Conservation (phyloP, 1,140 invertebrate genomes). For the Littorina saxatilis region DNA sequence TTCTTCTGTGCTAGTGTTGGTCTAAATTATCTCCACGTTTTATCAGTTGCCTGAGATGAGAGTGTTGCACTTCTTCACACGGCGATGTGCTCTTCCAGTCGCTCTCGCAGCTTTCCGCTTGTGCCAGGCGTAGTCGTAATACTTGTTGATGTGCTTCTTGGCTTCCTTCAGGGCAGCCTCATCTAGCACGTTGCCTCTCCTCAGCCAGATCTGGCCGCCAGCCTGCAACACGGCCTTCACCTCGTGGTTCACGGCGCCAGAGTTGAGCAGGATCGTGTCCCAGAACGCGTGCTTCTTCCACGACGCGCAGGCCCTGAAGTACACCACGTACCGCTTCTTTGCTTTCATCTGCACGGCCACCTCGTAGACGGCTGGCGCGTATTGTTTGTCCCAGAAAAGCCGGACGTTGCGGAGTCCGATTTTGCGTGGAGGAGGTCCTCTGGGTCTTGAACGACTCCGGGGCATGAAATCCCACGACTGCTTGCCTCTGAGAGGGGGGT, state of each 20-base stretch:
- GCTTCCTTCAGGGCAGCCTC: not conserved
- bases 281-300: not conserved
- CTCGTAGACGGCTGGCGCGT: constrained; percentile 23
- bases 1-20: not conserved
- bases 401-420: constrained; percentile 4
- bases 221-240: not conserved
- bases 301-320: not conserved
- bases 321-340: not conserved
- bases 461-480: not conserved
- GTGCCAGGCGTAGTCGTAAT: constrained; percentile 29
- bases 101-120: not conserved
- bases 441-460: not conserved
- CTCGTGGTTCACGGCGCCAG: not conserved
- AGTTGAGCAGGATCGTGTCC: constrained; percentile 28
- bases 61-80: constrained; percentile 9
- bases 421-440: not conserved
- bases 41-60: constrained; percentile 24
- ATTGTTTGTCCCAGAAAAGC: not conserved
- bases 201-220: constrained; percentile 15
- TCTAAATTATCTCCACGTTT: not conserved
- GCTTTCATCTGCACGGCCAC: not conserved
- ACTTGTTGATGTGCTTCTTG: not conserved
- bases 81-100: not conserved
- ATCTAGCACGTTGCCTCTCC: constrained; percentile 14
- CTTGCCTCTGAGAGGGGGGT: not conserved